phyloP scores from a whole-genome alignment of 2,888 invertebrate genomes.

The Mayetiola destructor region DNA sequence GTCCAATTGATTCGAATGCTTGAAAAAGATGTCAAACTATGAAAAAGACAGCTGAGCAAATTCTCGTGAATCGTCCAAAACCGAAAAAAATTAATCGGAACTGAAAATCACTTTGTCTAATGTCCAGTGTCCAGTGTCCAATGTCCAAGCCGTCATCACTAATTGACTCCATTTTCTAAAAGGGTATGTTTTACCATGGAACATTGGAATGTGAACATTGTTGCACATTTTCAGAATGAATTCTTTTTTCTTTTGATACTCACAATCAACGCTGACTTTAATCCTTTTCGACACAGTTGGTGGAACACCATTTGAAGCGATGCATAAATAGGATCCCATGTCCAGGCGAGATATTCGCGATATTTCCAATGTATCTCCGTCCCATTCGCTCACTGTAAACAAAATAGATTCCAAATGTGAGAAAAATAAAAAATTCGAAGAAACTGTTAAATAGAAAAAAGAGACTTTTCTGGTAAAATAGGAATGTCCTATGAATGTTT shows the following conservation, averaged over 20 bases:
- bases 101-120: neutral
- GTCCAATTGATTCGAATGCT: no score
- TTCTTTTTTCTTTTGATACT: slow-evolving; percentile 37
- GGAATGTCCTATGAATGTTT: no score
- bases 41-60: no score
- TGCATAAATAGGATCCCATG: slow-evolving; percentile 86
- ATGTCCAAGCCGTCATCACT: slow-evolving; percentile 9
- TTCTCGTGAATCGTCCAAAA: no score
- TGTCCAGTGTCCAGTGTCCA: no score
- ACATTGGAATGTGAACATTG: neutral
- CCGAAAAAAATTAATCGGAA: no score
- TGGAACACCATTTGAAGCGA: slow-evolving; percentile 70
- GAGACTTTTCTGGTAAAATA: no score
- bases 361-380: slow-evolving; percentile 71
- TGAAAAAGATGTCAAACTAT: no score
- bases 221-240: neutral
- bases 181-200: neutral
- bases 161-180: slow-evolving; percentile 4
- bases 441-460: no score
- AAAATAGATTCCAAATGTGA: neutral
- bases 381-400: slow-evolving; percentile 60
- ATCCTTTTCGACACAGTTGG: slow-evolving; percentile 83
- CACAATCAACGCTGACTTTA: slow-evolving; percentile 87
- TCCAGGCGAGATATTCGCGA: slow-evolving; percentile 71
- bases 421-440: neutral